A percentile compares a stretch with the other conserved stretches of the same genome.
Evolutionary conservation across 1,140 invertebrate genomes (phyloP).

Genomic region (Leptinotarsa lineolata): DNA sequence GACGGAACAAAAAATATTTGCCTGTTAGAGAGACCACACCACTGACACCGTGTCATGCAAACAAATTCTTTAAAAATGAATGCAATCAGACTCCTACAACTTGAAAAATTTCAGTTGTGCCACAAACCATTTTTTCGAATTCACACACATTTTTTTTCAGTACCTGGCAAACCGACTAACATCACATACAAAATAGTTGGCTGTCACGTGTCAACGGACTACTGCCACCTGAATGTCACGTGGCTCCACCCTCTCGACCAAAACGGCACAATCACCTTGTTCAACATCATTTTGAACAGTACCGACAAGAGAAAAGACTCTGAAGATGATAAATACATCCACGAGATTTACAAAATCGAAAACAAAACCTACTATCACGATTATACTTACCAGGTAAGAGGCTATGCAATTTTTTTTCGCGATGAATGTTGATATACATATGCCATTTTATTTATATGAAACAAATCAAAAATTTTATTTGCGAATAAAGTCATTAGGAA

Average conservation of each 20-base stretch:
- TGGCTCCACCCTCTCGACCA: constrained; percentile 45
- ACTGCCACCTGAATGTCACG: constrained; percentile 44
- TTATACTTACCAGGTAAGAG: constrained; percentile 44
- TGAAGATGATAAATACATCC: constrained; percentile 34
- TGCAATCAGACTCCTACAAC: no score
- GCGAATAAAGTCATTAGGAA: no score
- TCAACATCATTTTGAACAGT: constrained; percentile 45
- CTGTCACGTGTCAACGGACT: constrained; percentile 39
- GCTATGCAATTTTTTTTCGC: no score
- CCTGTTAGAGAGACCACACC: no score
- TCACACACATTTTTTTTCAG: constrained; percentile 29
- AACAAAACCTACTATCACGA: constrained; percentile 37
- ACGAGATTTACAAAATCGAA: constrained; percentile 38
- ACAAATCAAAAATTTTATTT: no score
- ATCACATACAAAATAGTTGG: constrained; percentile 44
- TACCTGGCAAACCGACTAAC: constrained; percentile 42
- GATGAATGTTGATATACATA: no score
- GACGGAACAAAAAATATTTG: no score
- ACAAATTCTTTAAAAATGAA: no score
- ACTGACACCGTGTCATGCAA: no score
- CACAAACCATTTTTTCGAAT: not conserved
- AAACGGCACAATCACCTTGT: constrained; percentile 43
- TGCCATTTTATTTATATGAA: no score
- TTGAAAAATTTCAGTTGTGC: no score
- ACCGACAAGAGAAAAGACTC: constrained; percentile 33